phyloP scores from a whole-genome alignment of 2,113 vertebrate species.

The Oryzias curvinotus region DNA sequence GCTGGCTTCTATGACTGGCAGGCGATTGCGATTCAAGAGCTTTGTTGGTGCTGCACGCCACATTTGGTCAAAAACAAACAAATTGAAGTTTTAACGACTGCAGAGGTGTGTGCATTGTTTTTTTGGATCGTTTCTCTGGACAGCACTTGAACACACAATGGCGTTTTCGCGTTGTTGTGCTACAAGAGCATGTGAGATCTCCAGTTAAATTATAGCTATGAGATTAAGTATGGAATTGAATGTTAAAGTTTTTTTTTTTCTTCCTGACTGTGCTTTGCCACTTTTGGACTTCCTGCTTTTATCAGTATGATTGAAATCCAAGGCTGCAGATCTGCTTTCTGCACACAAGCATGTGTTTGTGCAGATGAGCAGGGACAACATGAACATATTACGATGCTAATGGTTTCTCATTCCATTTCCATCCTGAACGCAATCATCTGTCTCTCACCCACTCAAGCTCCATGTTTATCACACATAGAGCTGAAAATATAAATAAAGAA shows the following conservation, averaged over 20 bases:
- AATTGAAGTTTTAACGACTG: conserved; percentile 34
- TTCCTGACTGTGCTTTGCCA: neutral
- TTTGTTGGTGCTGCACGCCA: conserved; percentile 9
- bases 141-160: conserved; percentile 38
- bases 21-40: conserved; percentile 54
- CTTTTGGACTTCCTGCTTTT: neutral
- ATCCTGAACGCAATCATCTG: conserved; percentile 68
- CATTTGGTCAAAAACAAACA: conserved; percentile 45
- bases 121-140: conserved; percentile 47
- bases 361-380: conserved; percentile 29
- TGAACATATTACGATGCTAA: conserved; percentile 35
- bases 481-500: conserved; percentile 4
- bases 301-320: neutral
- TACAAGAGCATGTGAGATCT: conserved; percentile 29
- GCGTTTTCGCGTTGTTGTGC: conserved; percentile 39
- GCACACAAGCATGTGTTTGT: neutral
- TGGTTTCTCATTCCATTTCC: conserved; percentile 53
- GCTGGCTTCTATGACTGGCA: conserved; percentile 56
- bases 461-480: conserved; percentile 51
- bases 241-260: neutral
- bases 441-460: conserved; percentile 52
- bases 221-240: conserved; percentile 24
- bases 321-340: neutral
- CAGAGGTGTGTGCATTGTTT: conserved; percentile 18
- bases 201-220: conserved; percentile 24